Evolutionary conservation across 2,113 vertebrate species (phyloP).

Genomic region (Nesoenas mayeri): DNA sequence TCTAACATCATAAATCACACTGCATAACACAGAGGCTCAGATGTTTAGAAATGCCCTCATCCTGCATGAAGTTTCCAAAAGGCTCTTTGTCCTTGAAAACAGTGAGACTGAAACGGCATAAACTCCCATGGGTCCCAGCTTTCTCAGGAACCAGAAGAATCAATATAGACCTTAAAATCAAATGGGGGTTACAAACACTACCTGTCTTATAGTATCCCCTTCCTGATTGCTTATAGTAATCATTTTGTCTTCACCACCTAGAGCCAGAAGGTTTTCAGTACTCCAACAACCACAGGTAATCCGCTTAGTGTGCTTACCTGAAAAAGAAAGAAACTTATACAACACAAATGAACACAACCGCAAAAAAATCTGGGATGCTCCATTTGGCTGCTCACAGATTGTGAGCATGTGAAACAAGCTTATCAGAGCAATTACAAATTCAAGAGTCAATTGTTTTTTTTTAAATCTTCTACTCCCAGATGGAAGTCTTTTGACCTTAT

Average conservation of each 20-base stretch:
- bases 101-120: not conserved
- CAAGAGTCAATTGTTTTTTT: not conserved
- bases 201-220: slow-evolving; percentile 95
- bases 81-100: not conserved
- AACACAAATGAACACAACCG: not conserved
- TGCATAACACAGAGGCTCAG: not conserved
- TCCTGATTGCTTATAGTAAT: slow-evolving; percentile 95
- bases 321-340: slow-evolving; percentile 35
- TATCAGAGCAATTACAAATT: not conserved
- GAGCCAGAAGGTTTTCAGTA: slow-evolving; percentile 89
- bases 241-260: slow-evolving; percentile 93
- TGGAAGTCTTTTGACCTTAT: not conserved
- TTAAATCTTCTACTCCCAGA: not conserved
- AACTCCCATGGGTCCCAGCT: not conserved
- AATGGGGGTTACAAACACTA: slow-evolving; percentile 44
- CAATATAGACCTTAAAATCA: not conserved
- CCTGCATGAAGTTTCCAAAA: not conserved
- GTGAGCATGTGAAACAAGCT: not conserved
- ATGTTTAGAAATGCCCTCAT: not conserved
- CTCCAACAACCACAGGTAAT: slow-evolving; percentile 98
- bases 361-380: not conserved
- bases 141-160: not conserved
- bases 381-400: not conserved
- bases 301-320: slow-evolving; percentile 94
- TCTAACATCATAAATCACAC: not conserved